These are phyloP conservation scores for Melinaea menophilus DNA, from an alignment of 2,888 invertebrate species.

Conservation along the genomic window DNA sequence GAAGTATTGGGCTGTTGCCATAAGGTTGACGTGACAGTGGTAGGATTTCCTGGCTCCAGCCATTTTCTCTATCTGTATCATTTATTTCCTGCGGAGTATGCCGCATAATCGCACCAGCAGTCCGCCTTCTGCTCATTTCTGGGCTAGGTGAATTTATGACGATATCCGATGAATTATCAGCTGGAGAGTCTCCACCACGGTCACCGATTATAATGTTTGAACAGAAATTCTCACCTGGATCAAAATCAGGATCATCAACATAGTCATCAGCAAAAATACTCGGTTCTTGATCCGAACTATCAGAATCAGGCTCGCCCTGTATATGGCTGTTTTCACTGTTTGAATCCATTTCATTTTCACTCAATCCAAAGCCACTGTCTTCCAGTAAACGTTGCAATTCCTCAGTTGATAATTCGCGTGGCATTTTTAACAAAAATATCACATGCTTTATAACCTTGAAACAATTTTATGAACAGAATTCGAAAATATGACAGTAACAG, in stretches of 20 bases:
- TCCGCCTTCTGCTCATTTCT: slow-evolving; percentile 13
- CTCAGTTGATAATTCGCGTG: slow-evolving; percentile 11
- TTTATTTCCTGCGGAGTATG: slow-evolving; percentile 11
- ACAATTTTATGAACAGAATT: too few relatives aligned
- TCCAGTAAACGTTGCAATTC: slow-evolving; percentile 12
- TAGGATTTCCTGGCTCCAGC: slow-evolving; percentile 9
- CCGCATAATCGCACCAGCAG: slow-evolving; percentile 14
- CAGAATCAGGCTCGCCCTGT: slow-evolving; percentile 14
- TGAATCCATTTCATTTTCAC: slow-evolving; percentile 7
- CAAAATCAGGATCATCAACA: slow-evolving; percentile 16
- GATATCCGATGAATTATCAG: too few relatives aligned
- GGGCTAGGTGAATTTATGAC: slow-evolving; percentile 1
- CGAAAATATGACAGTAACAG: too few relatives aligned
- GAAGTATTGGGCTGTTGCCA: slow-evolving; percentile 18
- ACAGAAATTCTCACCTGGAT: slow-evolving; percentile 9
- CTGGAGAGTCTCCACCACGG: too few relatives aligned
- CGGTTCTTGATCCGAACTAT: slow-evolving; percentile 11
- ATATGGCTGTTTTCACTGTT: slow-evolving; percentile 9
- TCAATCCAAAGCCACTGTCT: slow-evolving; percentile 14
- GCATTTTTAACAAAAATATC: slow-evolving; percentile 4
- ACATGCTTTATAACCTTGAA: too few relatives aligned
- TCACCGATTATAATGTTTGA: too few relatives aligned
- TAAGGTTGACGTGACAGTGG: slow-evolving; percentile 14
- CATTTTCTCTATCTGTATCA: background rate
- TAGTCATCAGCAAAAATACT: slow-evolving; percentile 17